Evolutionary conservation across 2,113 vertebrate genomes (phyloP).

Genomic region (Hucho hucho): DNA sequence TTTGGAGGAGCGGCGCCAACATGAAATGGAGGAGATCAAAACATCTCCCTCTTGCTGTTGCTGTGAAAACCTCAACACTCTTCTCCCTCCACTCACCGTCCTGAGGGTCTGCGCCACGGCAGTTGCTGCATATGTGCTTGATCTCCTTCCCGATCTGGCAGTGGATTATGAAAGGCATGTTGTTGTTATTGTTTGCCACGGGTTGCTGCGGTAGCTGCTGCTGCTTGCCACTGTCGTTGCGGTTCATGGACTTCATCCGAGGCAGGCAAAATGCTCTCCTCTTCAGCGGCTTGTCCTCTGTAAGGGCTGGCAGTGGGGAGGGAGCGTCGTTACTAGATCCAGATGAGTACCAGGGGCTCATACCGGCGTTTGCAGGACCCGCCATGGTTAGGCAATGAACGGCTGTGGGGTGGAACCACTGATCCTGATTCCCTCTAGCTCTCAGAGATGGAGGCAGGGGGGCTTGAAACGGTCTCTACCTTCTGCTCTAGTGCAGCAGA

Average conservation of each 20-base stretch:
- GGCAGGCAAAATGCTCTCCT: slow-evolving; percentile 82
- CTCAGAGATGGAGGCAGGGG: not conserved
- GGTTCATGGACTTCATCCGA: slow-evolving; percentile 76
- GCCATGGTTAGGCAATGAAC: slow-evolving; percentile 72
- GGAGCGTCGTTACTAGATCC: slow-evolving; percentile 60
- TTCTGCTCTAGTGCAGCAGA: not conserved
- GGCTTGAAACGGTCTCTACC: slow-evolving; percentile 30
- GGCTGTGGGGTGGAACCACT: slow-evolving; percentile 19
- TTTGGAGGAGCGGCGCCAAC: slow-evolving; percentile 1
- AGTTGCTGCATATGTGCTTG: slow-evolving; percentile 92
- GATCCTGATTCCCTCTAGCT: not conserved
- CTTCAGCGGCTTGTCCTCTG: slow-evolving; percentile 74
- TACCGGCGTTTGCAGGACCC: slow-evolving; percentile 65
- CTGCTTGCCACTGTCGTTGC: slow-evolving; percentile 63
- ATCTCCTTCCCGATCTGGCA: slow-evolving; percentile 88
- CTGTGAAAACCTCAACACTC: not conserved
- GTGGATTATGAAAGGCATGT: slow-evolving; percentile 84
- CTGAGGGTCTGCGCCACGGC: slow-evolving; percentile 79
- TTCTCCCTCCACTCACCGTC: slow-evolving; percentile 78
- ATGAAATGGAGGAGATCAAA: not conserved
- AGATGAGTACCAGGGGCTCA: slow-evolving; percentile 58
- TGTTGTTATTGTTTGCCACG: slow-evolving; percentile 70
- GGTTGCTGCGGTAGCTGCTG: slow-evolving; percentile 25
- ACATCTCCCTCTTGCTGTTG: not conserved
- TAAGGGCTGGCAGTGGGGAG: slow-evolving; percentile 44